Evolutionary conservation across 64 coral and sea anemone genomes (phyloP).

Genomic region (Acropora yongei): DNA sequence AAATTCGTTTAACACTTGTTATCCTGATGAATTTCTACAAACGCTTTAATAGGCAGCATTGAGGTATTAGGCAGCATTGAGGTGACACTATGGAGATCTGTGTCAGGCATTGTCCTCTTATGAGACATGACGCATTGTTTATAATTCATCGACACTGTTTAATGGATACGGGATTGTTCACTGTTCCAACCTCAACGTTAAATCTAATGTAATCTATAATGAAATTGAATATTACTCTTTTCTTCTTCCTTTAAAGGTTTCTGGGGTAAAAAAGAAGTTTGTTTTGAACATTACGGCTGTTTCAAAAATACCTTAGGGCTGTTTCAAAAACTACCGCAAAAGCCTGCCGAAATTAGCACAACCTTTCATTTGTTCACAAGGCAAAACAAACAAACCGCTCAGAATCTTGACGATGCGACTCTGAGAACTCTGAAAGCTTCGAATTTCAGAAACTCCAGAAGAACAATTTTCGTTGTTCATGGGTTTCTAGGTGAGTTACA

Average conservation of each 20-base stretch:
- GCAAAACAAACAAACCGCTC: neutral
- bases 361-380: slow-evolving; percentile 51
- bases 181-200: too few species aligned
- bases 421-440: neutral
- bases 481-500: neutral
- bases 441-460: neutral
- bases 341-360: slow-evolving; percentile 55
- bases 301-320: slow-evolving; percentile 29
- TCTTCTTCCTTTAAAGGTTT: neutral
- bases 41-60: too few species aligned
- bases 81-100: too few species aligned
- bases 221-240: too few species aligned
- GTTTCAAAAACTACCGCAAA: slow-evolving; percentile 50
- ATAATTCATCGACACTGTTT: too few species aligned
- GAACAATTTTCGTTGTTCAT: slow-evolving; percentile 51
- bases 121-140: too few species aligned
- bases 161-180: too few species aligned
- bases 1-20: too few species aligned
- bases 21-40: too few species aligned
- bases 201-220: too few species aligned
- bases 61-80: too few species aligned
- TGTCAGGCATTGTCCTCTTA: too few species aligned
- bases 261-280: neutral
- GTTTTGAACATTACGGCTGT: slow-evolving; percentile 65
- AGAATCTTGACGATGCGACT: neutral